Base-by-base conservation (phyloP, 1,140 invertebrate genomes). In the Pachyrhynchus sulphureomaculatus region DNA sequence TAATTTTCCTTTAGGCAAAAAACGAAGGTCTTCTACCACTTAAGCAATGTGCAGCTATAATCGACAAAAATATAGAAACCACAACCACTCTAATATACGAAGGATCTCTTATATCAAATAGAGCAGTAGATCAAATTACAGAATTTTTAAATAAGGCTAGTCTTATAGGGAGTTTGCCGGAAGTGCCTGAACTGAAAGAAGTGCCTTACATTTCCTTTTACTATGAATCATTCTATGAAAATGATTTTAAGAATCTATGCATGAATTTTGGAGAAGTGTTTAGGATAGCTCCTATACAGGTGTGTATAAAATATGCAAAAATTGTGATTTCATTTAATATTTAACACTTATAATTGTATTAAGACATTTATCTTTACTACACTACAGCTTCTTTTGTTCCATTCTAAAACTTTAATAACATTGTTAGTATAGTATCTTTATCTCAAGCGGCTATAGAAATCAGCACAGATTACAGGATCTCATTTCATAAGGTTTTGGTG, bases 201-300 rank as follows among this genome's bases (percentile, higher is more conserved):
- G 71, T 73, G 64, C 69, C 71, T 68, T 71, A 58, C 59, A 67
- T 73, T 32, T 65, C 60, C 2, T 73, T 71, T 54, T 59, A 67
- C 9, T 62, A 53, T 63, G 68, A 73, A 18, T 36, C 60, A 23
- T 54, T 20, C 20, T 34, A 44, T 26, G 55, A 68, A 44, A 55
- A 26, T 4, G 60, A 70, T 41, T 42, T 73, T 10, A 39, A 51
- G n/a, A 52, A 65, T 32, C 59, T 67, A 26, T 64, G 65, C 39
- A 21, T 23, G n/a, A 41, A 66, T 23, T 62, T 68, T 57, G 71
- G 71, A 9, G 60, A 68, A 51, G 60, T 73, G 3, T 64, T 51
- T 39, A 53, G 41, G 24, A 68, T 67, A 29, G 65, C 68, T 10
- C 71, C 71, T 37, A 59, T 73, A 49, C 71, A 73, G 52, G 65